Conservation (phyloP, 2,888 invertebrate species). For the Caenorhabditis drosophilae region DNA sequence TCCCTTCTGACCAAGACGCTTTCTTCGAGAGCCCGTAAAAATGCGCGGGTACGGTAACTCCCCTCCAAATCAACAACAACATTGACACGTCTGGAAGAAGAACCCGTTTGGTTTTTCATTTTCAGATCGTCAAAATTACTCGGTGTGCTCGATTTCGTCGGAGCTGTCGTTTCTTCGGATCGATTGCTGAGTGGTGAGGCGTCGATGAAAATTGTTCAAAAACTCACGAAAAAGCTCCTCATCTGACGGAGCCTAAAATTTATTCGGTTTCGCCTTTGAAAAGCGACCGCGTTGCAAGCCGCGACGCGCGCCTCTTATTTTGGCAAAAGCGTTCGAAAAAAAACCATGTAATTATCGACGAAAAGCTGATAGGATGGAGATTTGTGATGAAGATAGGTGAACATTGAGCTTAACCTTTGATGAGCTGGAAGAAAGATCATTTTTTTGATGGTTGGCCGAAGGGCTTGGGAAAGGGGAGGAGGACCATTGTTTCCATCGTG, state of each 20-base stretch:
- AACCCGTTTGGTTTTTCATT: no score
- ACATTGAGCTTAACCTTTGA: slow-evolving; percentile 45
- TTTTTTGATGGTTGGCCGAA: no score
- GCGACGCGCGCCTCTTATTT: no score
- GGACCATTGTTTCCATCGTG: slow-evolving; percentile 57
- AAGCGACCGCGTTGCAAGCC: no score
- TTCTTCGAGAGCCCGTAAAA: slow-evolving; percentile 52
- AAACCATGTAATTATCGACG: slow-evolving; percentile 46
- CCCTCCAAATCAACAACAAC: slow-evolving; percentile 56
- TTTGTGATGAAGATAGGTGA: slow-evolving; percentile 40
- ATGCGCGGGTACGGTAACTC: slow-evolving; percentile 42
- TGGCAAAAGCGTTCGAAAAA: not conserved
- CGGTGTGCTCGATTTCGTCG: slow-evolving; percentile 35
- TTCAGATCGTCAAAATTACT: slow-evolving; percentile 6
- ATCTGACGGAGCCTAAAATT: slow-evolving; percentile 46
- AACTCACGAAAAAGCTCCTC: slow-evolving; percentile 55
- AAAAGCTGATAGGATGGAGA: slow-evolving; percentile 45
- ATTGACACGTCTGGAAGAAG: slow-evolving; percentile 42
- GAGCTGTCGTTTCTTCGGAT: slow-evolving; percentile 30
- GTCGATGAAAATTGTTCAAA: slow-evolving; percentile 46
- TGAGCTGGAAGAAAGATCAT: slow-evolving; percentile 36
- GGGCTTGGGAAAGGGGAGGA: not conserved
- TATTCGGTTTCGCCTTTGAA: no score
- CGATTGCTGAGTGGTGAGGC: slow-evolving; percentile 32
- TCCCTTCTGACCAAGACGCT: slow-evolving; percentile 51